Base-by-base conservation (phyloP, 2,113 vertebrate genomes). In the Peromyscus maniculatus region DNA sequence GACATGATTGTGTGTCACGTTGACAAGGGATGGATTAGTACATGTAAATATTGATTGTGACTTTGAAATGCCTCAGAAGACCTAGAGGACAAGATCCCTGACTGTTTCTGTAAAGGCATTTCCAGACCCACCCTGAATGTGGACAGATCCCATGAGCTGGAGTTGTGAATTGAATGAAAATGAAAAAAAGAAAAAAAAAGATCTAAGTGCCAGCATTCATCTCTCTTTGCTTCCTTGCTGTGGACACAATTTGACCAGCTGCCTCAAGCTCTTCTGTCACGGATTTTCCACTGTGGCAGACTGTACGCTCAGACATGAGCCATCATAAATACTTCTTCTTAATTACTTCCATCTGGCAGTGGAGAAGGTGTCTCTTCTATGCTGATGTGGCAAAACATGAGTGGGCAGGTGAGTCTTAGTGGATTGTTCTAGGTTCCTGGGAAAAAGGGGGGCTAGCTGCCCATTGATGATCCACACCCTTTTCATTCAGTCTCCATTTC, bases 371-470 rank as follows among this genome's bases (percentile, higher is more conserved):
- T 64, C n/a, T 64, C n/a, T 17, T 57, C 24, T 46, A 39, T 31
- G 11, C 43, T 33, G 8, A 49, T 21, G 9, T 86, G 39, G 59
- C 26, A 31, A 49, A 55, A 22, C 9, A 43, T 55, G 3, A 31
- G 7, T 0, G 19, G 2, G 52, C 6, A 0, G 7, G 72, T 28
- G 39, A 57, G 36, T 39, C 67, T n/a, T 12, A 33, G 16, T 26
- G 33, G 24, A 22, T 16, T 28, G 22, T 55, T 28, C 49, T n/a
- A 57, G 22, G 19, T 49, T 39, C 67, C 67, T 28, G 13, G 87
- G 57, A 24, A 33, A 7, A 66, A 22, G 15, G 43, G 13, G 84
- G 0, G 5, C 31, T 7, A 5, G 49, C 0, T 0, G 36, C 39
- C 26, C 7, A 24, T 11, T n/a, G 10, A 7, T 0, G 12, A 16